Conservation (phyloP, 2,797 vertebrate species). For the Threskiornis aethiopicus region DNA sequence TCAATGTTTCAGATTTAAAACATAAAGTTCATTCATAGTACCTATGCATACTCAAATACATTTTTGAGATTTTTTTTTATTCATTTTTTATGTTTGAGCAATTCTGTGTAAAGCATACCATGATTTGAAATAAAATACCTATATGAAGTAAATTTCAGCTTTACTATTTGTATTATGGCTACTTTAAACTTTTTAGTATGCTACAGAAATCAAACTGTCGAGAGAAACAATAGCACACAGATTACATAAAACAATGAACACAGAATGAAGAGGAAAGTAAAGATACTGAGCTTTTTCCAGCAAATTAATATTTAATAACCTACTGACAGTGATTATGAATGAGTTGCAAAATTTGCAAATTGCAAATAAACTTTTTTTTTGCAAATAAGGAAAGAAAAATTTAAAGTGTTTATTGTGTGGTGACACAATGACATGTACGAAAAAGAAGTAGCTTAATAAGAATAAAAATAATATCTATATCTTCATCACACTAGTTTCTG, state of each 20-base stretch:
- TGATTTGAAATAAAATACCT: neutral
- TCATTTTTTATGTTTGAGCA: neutral
- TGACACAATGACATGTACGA: neutral
- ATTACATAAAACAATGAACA: neutral
- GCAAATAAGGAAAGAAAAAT: neutral
- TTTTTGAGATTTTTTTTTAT: neutral
- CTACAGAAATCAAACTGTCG: neutral
- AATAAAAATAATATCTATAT: neutral
- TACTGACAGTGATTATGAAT: too few relatives aligned
- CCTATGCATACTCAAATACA: neutral
- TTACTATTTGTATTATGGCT: neutral
- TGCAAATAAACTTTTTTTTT: too few relatives aligned
- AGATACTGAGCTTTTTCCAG: neutral
- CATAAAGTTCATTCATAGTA: neutral
- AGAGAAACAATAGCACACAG: neutral
- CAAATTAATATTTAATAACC: neutral
- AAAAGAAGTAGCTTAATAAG: constrained; percentile 44
- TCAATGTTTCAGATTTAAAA: neutral
- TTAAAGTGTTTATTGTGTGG: neutral
- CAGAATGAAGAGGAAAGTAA: neutral
- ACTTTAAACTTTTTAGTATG: neutral
- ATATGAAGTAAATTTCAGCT: neutral
- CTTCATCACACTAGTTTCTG: neutral
- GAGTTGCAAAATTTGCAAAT: too few relatives aligned
- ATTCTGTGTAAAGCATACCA: neutral